A percentile compares a stretch with the other conserved stretches of the same genome.
Conservation (phyloP, 2,888 invertebrate species). For the Anorthoa munda region DNA sequence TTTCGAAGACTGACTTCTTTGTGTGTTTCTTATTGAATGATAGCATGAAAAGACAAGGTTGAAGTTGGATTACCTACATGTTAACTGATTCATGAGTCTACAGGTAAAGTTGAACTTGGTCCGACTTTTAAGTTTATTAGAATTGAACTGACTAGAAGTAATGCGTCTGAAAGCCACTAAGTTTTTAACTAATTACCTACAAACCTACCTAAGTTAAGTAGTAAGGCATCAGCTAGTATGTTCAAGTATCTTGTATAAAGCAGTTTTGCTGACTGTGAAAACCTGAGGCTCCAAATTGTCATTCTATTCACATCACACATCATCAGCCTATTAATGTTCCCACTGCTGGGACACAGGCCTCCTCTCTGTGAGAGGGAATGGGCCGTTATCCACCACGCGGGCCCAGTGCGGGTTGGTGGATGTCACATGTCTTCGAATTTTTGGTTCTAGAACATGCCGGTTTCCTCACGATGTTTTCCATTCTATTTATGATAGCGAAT, state of each 20-base stretch:
- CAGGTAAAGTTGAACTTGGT: not conserved
- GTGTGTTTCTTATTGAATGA: not conserved
- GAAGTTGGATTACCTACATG: not conserved
- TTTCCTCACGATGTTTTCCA: no score
- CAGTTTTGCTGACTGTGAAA: not conserved
- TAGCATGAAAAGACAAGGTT: no score
- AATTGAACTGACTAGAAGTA: not conserved
- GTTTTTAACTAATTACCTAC: not conserved
- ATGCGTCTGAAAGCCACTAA: conserved; percentile 24
- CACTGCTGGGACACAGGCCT: no score
- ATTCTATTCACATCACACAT: no score
- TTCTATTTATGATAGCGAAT: no score
- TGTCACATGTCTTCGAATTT: no score
- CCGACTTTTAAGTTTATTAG: not conserved
- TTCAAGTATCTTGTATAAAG: not conserved
- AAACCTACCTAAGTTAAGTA: not conserved
- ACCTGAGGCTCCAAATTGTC: no score
- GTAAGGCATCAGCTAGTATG: not conserved
- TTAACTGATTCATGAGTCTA: not conserved
- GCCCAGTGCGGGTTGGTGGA: no score
- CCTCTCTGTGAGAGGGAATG: no score
- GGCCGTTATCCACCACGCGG: no score
- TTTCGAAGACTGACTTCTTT: not conserved
- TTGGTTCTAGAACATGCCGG: no score
- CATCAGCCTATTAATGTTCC: no score